Base-by-base conservation (phyloP, 2,113 vertebrate genomes). In the Corydoras maculifer region DNA sequence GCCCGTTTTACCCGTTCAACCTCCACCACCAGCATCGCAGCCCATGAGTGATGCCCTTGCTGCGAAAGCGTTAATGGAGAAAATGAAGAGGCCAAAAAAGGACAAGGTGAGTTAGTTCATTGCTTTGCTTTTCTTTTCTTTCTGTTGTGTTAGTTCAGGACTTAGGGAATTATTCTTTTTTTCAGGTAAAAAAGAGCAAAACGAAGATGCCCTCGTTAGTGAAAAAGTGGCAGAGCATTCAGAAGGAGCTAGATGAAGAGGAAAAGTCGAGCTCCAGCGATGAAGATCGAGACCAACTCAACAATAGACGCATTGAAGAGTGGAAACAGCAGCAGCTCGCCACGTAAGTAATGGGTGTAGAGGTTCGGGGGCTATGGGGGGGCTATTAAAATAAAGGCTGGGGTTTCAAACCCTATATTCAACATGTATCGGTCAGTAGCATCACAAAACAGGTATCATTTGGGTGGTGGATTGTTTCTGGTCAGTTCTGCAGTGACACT, bases 211-310 rank as follows among this genome's bases (percentile, higher is more conserved):
- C 97, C 0, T 98, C 96, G 0, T 84, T 99, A 76, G 97, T 98
- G 68, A 95, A 96, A 81, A 99, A 98, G 80, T 99, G 97, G 97
- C 96, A 99, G 86, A 99, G 92, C 66, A 99, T 99, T 79, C 96
- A 99, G 81, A 94, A 94, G 60, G 96, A 98, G 85, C 75, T 99
- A 68, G 97, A 98, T 3, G 97, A 98, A 77, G 96, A 99, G 60
- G 97, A 98, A 60, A 95, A 97, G 72, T 94, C 92, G 12, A 97
- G 94, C 80, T 98, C 95, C 76, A 98, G 95, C 0, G 97, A 98
- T 4, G 96, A 98, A 61, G 96, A 98, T 78, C 77, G 94, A 60
- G 92, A 93, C 0, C 91, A 89, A 11, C 85, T 93, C 0, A 91
- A 92, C 57, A 95, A 92, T 82, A 94, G 88, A 9, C 90, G 88